A percentile compares a stretch with the other conserved stretches of the same genome.
These are phyloP conservation scores for Psix sp. DNA, from an alignment of 1,140 invertebrate species.

Conservation along the genomic window DNA sequence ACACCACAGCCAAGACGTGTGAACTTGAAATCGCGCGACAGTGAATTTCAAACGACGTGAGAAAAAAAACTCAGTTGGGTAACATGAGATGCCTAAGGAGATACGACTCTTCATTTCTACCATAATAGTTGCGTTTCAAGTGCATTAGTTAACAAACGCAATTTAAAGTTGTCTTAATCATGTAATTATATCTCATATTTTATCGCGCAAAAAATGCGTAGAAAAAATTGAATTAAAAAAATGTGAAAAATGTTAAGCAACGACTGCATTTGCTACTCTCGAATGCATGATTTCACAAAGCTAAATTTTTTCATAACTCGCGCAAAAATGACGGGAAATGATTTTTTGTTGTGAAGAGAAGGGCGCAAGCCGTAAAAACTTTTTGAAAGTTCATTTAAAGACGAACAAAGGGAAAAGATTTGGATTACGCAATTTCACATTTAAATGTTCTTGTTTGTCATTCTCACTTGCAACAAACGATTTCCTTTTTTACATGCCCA, in stretches of 20 bases:
- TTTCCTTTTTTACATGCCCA: slow-evolving; percentile 33
- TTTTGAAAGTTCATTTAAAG: slow-evolving; percentile 24
- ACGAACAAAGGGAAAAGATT: slow-evolving; percentile 13
- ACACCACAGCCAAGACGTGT: slow-evolving; percentile 3
- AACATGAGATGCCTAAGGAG: slow-evolving; percentile 39
- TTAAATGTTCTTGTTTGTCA: slow-evolving; percentile 34
- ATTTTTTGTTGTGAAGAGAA: neutral
- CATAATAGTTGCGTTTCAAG: slow-evolving; percentile 17
- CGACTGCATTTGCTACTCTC: too few species aligned
- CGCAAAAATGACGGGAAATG: neutral
- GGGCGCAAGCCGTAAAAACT: neutral
- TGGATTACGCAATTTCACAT: slow-evolving; percentile 37
- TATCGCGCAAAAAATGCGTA: too few species aligned
- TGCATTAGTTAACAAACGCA: too few species aligned
- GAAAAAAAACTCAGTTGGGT: slow-evolving; percentile 35
- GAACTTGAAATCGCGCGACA: neutral
- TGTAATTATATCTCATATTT: too few species aligned
- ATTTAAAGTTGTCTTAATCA: too few species aligned
- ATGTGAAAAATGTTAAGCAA: too few species aligned
- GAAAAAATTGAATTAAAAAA: too few species aligned
- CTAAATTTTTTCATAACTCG: too few species aligned
- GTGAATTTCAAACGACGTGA: slow-evolving; percentile 20
- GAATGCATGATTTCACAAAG: too few species aligned
- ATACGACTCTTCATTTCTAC: slow-evolving; percentile 33
- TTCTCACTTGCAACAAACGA: slow-evolving; percentile 21